phyloP scores from a whole-genome alignment of 2,888 invertebrate species.

The Fragum whitleyi region DNA sequence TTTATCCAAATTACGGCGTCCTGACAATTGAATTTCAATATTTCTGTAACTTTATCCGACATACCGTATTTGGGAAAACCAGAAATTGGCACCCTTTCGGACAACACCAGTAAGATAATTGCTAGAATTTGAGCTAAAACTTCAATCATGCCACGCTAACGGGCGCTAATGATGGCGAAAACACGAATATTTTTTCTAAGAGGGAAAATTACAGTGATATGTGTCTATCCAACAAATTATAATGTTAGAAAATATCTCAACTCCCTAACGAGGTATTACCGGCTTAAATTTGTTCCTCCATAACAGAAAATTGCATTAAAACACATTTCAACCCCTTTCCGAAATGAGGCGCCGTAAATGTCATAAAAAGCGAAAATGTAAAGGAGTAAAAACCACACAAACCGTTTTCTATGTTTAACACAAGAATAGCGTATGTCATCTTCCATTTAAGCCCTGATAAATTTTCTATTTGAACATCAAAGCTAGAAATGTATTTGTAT shows the following conservation, averaged over 20 bases:
- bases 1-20: conserved; percentile 61
- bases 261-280: conserved; percentile 62
- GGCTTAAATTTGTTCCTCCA: not conserved
- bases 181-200: conserved; percentile 25
- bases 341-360: too few species aligned
- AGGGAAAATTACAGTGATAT: conserved; percentile 60
- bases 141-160: conserved; percentile 26
- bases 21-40: conserved; percentile 56
- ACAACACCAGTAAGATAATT: conserved; percentile 51
- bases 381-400: too few species aligned
- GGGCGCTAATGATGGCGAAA: conserved; percentile 50
- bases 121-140: conserved; percentile 58
- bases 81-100: conserved; percentile 61
- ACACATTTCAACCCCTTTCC: too few species aligned
- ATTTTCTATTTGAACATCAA: too few species aligned
- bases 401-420: too few species aligned
- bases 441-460: too few species aligned
- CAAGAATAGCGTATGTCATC: too few species aligned
- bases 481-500: too few species aligned
- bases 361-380: too few species aligned
- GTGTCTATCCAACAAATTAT: conserved; percentile 68
- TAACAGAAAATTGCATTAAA: too few species aligned
- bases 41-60: conserved; percentile 62
- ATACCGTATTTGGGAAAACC: conserved; percentile 40
- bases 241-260: conserved; percentile 64